Percentiles rank a stretch among this genome's conserved stretches.
Conservation (phyloP, 2,113 vertebrate genomes). For the Syngnathoides biaculeatus region DNA sequence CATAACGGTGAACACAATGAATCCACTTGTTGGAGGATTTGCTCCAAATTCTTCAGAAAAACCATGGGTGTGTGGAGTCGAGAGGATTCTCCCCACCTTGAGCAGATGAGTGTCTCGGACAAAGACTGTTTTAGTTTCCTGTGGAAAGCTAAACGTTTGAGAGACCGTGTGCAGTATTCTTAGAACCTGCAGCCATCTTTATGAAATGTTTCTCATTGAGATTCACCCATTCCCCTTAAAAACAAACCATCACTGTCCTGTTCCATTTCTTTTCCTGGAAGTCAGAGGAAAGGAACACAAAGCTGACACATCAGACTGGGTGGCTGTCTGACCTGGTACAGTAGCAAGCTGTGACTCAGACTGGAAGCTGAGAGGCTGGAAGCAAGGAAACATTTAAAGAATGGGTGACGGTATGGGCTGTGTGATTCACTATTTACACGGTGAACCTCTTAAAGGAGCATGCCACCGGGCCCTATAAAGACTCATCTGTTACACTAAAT, state of each 20-base stretch:
- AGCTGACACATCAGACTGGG: constrained; percentile 47
- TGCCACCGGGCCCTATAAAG: constrained; percentile 62
- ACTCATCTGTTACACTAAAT: constrained; percentile 63
- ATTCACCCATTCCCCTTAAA: constrained; percentile 28
- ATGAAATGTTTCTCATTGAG: constrained; percentile 29
- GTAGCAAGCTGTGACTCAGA: constrained; percentile 54
- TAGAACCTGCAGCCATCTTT: constrained; percentile 41
- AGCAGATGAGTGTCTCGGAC: constrained; percentile 35
- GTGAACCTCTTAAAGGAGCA: constrained; percentile 37
- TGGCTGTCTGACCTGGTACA: constrained; percentile 33
- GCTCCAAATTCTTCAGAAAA: constrained; percentile 33
- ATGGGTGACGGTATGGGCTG: constrained; percentile 50
- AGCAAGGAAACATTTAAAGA: constrained; percentile 58
- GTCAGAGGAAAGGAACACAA: constrained; percentile 30
- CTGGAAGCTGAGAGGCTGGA: constrained; percentile 28
- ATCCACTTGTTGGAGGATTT: constrained; percentile 11
- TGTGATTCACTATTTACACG: constrained; percentile 48
- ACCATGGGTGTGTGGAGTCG: constrained; percentile 24
- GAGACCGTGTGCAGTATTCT: constrained; percentile 43
- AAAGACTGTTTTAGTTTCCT: constrained; percentile 52
- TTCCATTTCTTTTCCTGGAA: constrained; percentile 60
- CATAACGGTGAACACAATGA: constrained; percentile 18
- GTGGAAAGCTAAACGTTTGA: constrained; percentile 27
- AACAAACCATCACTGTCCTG: constrained; percentile 57
- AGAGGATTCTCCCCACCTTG: constrained; percentile 8